Conservation (phyloP, 2,888 invertebrate species). For the Pegoplata infirma region DNA sequence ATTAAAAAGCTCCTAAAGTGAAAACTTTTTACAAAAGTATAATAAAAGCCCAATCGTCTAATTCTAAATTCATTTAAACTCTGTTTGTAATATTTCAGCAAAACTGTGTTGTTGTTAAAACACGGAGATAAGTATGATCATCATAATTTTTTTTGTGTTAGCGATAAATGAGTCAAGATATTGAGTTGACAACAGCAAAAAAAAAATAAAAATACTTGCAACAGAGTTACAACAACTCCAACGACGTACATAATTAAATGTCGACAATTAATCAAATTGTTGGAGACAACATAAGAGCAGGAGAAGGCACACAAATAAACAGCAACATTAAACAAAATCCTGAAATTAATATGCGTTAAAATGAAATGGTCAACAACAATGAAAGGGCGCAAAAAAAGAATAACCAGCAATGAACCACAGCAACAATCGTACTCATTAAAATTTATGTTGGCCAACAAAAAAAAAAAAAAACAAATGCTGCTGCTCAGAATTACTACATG, state of each 20-base stretch:
- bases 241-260: constrained; percentile 76
- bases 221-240: constrained; percentile 38
- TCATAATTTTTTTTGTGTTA: constrained; percentile 73
- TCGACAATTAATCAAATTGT: constrained; percentile 78
- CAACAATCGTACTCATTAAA: constrained; percentile 65
- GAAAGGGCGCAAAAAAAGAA: constrained; percentile 46
- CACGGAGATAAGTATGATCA: constrained; percentile 59
- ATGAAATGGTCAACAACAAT: constrained; percentile 61
- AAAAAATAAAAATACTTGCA: constrained; percentile 65
- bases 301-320: constrained; percentile 59
- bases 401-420: constrained; percentile 37
- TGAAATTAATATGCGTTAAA: constrained; percentile 66
- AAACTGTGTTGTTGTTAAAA: background rate
- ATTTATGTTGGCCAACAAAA: constrained; percentile 51
- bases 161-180: constrained; percentile 77
- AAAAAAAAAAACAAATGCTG: background rate
- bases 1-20: too few relatives aligned
- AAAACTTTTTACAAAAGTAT: too few relatives aligned
- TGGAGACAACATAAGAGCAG: constrained; percentile 67
- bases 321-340: constrained; percentile 50
- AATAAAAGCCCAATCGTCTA: too few relatives aligned
- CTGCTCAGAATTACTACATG: constrained; percentile 44
- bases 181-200: constrained; percentile 67
- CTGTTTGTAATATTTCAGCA: background rate
- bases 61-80: too few relatives aligned